Conservation (phyloP, 1,140 invertebrate genomes). For the Glomeris maerens region DNA sequence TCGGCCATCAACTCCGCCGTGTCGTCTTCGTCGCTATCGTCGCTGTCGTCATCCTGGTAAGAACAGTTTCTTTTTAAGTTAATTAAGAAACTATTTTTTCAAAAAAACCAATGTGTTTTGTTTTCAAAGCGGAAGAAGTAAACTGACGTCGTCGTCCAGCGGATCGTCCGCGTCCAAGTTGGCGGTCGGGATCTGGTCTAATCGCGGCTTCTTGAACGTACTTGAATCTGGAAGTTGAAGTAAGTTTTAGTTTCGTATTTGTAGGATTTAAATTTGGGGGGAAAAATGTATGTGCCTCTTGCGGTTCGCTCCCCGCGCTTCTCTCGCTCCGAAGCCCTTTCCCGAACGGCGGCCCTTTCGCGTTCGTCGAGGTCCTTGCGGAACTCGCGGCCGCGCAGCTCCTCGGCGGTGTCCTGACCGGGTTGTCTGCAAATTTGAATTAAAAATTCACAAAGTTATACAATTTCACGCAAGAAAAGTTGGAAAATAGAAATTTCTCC, state of each 20-base stretch:
- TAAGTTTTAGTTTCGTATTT: neutral
- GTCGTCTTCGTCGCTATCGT: constrained; percentile 68
- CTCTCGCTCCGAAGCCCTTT: constrained; percentile 35
- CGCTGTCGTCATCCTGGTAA: constrained; percentile 46
- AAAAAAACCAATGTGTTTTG: neutral
- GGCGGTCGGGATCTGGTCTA: constrained; percentile 49
- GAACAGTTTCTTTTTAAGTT: neutral
- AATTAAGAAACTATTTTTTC: too few species aligned
- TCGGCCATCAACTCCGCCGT: constrained; percentile 85
- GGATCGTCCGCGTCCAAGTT: constrained; percentile 95
- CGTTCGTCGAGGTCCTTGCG: constrained; percentile 89
- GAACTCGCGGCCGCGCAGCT: constrained; percentile 77
- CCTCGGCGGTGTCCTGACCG: constrained; percentile 84
- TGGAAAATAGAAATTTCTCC: too few species aligned
- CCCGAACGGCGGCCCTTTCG: constrained; percentile 41
- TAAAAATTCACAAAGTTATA: too few species aligned
- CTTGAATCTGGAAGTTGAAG: constrained; percentile 1
- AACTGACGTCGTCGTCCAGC: constrained; percentile 50
- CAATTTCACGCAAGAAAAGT: too few species aligned
- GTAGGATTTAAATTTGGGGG: constrained; percentile 1
- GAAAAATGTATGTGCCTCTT: constrained; percentile 7
- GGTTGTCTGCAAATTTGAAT: constrained; percentile 55
- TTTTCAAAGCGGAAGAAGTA: neutral
- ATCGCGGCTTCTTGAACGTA: constrained; percentile 28
- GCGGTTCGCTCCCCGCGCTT: constrained; percentile 23